phyloP scores from a whole-genome alignment of 1,140 invertebrate genomes.

The Drosophila parabipectinata region DNA sequence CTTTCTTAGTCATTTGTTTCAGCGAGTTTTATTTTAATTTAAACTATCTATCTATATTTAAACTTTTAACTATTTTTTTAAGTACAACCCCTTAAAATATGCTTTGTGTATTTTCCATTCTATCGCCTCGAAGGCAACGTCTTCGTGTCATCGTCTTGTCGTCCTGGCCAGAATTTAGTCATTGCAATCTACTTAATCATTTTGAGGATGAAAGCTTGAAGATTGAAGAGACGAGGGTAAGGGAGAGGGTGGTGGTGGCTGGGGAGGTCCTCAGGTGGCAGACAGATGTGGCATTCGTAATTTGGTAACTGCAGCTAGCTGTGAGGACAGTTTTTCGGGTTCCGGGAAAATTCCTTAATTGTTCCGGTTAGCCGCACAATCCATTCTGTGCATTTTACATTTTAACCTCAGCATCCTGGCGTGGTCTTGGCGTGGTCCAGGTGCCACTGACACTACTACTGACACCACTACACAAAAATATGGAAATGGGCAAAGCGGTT shows the following conservation, averaged over 20 bases:
- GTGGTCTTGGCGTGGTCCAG: slow-evolving; percentile 68
- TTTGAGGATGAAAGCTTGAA: slow-evolving; percentile 28
- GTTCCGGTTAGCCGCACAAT: slow-evolving; percentile 82
- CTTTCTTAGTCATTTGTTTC: neutral
- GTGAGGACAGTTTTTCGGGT: slow-evolving; percentile 17
- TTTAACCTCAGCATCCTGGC: slow-evolving; percentile 73
- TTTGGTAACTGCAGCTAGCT: slow-evolving; percentile 52
- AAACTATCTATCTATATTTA: too few relatives aligned
- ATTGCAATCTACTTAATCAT: slow-evolving; percentile 82
- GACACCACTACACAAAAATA: slow-evolving; percentile 14
- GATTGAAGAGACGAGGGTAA: neutral
- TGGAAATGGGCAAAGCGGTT: neutral
- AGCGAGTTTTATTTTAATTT: neutral
- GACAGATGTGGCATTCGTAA: slow-evolving; percentile 67
- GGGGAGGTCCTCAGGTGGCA: slow-evolving; percentile 4
- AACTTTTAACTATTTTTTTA: too few relatives aligned
- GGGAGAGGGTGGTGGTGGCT: neutral
- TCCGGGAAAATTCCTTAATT: slow-evolving; percentile 76
- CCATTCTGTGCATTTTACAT: slow-evolving; percentile 83
- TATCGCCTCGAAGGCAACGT: slow-evolving; percentile 36
- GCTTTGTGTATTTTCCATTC: slow-evolving; percentile 8
- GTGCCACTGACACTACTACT: slow-evolving; percentile 77
- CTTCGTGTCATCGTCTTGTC: slow-evolving; percentile 58
- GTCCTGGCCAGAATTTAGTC: slow-evolving; percentile 74
- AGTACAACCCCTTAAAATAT: neutral